Evolutionary conservation across 2,113 vertebrate species (phyloP).

Genomic region (Copsychus sechellarum): DNA sequence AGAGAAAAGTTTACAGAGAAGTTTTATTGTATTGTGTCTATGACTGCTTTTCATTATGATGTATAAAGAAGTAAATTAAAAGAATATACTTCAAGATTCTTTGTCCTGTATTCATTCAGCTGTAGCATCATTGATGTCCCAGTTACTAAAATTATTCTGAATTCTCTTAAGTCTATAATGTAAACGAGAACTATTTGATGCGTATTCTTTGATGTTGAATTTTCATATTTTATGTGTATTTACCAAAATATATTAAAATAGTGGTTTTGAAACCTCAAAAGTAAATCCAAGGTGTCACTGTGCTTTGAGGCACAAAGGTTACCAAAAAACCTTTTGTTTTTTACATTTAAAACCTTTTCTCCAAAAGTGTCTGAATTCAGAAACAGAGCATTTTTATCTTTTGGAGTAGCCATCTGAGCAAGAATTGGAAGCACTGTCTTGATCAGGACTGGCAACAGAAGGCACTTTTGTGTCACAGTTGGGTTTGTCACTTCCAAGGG

Average conservation of each 20-base stretch:
- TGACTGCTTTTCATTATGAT: neutral
- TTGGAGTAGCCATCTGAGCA: neutral
- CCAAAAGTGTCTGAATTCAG: neutral
- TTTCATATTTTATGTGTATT: slow-evolving; percentile 30
- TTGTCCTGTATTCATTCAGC: neutral
- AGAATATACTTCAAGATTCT: neutral
- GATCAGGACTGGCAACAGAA: neutral
- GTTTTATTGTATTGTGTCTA: neutral
- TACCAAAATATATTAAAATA: neutral
- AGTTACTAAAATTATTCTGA: slow-evolving; percentile 39
- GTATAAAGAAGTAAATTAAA: neutral
- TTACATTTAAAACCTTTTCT: neutral
- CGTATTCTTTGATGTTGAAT: slow-evolving; percentile 29
- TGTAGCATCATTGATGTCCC: neutral
- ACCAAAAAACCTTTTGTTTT: neutral
- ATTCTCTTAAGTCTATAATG: slow-evolving; percentile 19
- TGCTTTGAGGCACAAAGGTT: neutral
- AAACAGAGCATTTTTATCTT: neutral
- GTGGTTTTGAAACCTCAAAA: neutral
- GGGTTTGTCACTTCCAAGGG: neutral
- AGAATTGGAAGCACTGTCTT: neutral
- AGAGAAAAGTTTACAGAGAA: neutral
- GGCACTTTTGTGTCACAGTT: neutral
- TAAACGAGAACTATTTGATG: slow-evolving; percentile 41
- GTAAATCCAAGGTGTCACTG: neutral